Base-by-base conservation (phyloP, 2,888 invertebrate species). In the Sphinx pinastri region DNA sequence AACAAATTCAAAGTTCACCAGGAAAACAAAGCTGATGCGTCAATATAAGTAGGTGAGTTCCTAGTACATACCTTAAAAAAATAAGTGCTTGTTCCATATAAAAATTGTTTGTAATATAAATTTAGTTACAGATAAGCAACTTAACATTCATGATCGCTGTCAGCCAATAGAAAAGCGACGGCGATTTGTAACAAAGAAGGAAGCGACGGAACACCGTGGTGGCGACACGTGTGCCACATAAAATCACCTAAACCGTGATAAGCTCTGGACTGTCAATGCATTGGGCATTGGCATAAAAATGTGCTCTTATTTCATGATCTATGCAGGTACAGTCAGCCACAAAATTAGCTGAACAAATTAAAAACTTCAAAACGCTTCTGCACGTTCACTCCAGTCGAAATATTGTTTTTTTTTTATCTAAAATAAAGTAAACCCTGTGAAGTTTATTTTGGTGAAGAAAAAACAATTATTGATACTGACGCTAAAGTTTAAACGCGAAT, bases 121-220 rank as follows among this genome's bases (percentile, higher is more conserved):
- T 72, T 69, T 74, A 72, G 74, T 52, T 54, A 67, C 38, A 54
- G 14, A 54, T 69, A 52, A 38, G 10, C 67, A 38, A 52, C 72
- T 84, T 85, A 79, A 78, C 76, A 81, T 83, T 80, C 82, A 81
- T 71, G 75, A 73, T 78, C 72, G 77, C 75, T 71, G 75, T 76
- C 76, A 74, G 72, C 71, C 72, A 59, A 47, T 49, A 49, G 63
- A 63, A 51, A 54, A 60, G 63, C 52, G 67, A 51, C 67, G 51
- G 71, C 78, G 78, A 81, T 76, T 73, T 74, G 80, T 79, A 77
- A 83, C 82, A 82, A 83, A 86, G 79, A 75, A 81, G 81, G 81
- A 83, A 82, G 81, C 78, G 71, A 71, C 71, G 69, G 63, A 69
- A 59, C 69, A 68, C 70, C 58, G 68, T 59, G 69, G 69, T 67